These are phyloP conservation scores for Drosophila nigrodunni DNA, from an alignment of 1,140 invertebrate species.

Conservation along the genomic window DNA sequence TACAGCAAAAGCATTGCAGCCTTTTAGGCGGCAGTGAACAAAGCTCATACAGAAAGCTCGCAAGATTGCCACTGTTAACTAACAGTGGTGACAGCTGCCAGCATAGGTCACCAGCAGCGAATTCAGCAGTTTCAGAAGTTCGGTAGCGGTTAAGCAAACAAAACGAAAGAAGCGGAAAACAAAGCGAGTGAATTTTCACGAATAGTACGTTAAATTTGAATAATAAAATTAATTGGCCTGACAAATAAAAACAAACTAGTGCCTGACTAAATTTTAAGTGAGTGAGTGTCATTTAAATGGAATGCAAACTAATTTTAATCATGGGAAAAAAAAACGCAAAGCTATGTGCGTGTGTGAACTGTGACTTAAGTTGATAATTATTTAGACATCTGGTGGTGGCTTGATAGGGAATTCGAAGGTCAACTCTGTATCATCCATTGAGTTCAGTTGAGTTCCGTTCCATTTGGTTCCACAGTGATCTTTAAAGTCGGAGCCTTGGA, in stretches of 20 bases:
- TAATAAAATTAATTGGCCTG: constrained; percentile 5
- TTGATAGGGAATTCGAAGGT: constrained; percentile 28
- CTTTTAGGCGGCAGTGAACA: not conserved
- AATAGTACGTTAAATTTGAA: constrained; percentile 39
- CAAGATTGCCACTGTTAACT: constrained; percentile 17
- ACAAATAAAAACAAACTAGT: not conserved
- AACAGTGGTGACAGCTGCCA: not conserved
- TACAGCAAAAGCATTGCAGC: not conserved
- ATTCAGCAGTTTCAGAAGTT: constrained; percentile 51
- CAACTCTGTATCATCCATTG: constrained; percentile 28
- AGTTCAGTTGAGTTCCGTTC: not conserved
- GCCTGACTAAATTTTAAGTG: not conserved
- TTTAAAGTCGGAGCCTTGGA: constrained; percentile 30
- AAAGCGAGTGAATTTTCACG: constrained; percentile 16
- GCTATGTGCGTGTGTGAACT: constrained; percentile 13
- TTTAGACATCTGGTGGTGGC: constrained; percentile 10
- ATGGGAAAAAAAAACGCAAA: no score
- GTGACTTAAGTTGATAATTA: constrained; percentile 9
- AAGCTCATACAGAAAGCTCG: not conserved
- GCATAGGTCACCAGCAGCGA: constrained; percentile 32
- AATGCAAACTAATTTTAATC: constrained; percentile 24
- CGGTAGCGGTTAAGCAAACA: constrained; percentile 30
- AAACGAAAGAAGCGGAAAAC: constrained; percentile 1
- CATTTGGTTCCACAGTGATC: constrained; percentile 26
- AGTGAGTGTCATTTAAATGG: not conserved